phyloP scores from a whole-genome alignment of 2,113 vertebrate species.

The Dipodomys spectabilis region DNA sequence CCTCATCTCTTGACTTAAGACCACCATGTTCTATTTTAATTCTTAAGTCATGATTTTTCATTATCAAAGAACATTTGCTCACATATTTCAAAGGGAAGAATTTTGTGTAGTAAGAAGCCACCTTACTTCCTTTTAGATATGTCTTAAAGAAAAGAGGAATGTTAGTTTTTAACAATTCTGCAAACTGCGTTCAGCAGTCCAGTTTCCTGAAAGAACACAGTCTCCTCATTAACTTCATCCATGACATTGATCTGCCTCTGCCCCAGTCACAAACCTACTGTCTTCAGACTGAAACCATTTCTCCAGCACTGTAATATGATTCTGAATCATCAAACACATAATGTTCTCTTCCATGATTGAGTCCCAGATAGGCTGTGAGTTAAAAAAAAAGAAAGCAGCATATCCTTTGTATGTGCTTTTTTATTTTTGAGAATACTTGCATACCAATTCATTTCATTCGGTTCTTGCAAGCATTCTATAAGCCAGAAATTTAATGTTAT shows the following conservation, averaged over 20 bases:
- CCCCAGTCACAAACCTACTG: too few species aligned
- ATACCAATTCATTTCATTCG: neutral
- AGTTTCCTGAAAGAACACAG: neutral
- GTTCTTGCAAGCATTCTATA: neutral
- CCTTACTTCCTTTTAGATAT: neutral
- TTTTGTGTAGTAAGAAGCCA: neutral
- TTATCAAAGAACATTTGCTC: neutral
- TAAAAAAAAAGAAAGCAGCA: neutral
- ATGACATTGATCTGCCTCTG: too few species aligned
- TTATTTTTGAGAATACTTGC: neutral
- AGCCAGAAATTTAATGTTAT: constrained; percentile 1
- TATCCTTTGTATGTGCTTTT: neutral
- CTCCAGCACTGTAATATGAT: neutral
- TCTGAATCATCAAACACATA: neutral
- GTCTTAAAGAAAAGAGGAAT: neutral
- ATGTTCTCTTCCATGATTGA: neutral
- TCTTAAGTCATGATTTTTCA: neutral
- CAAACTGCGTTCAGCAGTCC: neutral
- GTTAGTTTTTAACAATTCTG: neutral
- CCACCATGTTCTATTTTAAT: neutral
- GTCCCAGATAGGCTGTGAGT: neutral
- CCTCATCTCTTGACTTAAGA: neutral
- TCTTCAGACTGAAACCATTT: neutral
- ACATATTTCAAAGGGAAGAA: neutral
- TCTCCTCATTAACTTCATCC: neutral